phyloP scores from a whole-genome alignment of 2,113 vertebrate genomes.

The Chascanopsetta lugubris region DNA sequence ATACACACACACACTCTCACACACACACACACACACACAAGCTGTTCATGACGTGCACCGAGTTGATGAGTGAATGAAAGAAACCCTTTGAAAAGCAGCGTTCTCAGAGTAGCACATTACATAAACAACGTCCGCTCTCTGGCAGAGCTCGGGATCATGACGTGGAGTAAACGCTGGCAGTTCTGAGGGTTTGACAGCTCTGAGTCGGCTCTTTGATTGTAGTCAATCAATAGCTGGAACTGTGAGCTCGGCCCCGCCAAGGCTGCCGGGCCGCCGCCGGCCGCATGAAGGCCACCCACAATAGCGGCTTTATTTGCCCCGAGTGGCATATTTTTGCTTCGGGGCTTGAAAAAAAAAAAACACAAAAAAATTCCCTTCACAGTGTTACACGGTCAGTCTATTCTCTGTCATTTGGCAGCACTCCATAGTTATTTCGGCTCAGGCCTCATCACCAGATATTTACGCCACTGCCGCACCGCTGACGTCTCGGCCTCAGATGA shows the following conservation, averaged over 20 bases:
- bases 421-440: conserved; percentile 52
- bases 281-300: conserved; percentile 77
- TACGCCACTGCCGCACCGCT: conserved; percentile 22
- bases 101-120: conserved; percentile 50
- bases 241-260: conserved; percentile 71
- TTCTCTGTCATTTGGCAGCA: conserved; percentile 57
- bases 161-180: conserved; percentile 55
- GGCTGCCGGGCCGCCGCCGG: conserved; percentile 57
- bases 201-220: conserved; percentile 69
- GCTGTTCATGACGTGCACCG: conserved; percentile 41
- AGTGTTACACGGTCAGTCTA: conserved; percentile 46
- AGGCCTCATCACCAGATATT: conserved; percentile 39
- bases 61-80: conserved; percentile 51
- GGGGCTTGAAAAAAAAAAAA: conserved; percentile 58
- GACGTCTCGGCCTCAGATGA: conserved; percentile 5
- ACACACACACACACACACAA: conserved; percentile 4
- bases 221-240: conserved; percentile 74
- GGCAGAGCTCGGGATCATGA: conserved; percentile 52
- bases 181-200: conserved; percentile 54
- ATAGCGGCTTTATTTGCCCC: conserved; percentile 79
- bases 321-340: conserved; percentile 55
- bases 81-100: conserved; percentile 43
- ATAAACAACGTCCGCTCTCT: conserved; percentile 48
- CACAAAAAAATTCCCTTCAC: too few relatives aligned
- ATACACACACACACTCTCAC: conserved; percentile 2